These are phyloP conservation scores for Amblyornis subalaris DNA, from an alignment of 2,113 vertebrate species.

Conservation along the genomic window DNA sequence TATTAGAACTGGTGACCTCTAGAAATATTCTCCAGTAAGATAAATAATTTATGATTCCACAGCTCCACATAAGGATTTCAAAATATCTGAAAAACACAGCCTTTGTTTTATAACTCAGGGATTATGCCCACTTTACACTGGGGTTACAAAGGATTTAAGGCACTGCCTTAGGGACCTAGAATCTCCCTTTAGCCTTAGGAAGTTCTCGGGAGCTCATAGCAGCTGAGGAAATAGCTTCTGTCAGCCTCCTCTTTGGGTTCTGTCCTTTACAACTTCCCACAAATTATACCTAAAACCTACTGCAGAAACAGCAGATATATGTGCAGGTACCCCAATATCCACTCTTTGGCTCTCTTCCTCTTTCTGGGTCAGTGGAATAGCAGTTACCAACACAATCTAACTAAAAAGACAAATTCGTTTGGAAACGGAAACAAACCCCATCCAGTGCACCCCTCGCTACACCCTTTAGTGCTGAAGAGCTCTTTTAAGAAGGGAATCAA, in stretches of 20 bases:
- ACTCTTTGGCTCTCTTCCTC: not conserved
- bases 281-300: not conserved
- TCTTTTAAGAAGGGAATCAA: not conserved
- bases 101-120: not conserved
- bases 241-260: not conserved
- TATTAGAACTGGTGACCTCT: conserved; percentile 19
- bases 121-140: not conserved
- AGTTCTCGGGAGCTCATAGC: not conserved
- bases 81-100: not conserved
- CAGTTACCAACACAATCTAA: not conserved
- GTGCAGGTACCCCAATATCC: not conserved
- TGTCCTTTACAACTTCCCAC: not conserved
- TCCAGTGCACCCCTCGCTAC: fast-evolving
- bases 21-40: conserved; percentile 26
- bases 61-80: not conserved
- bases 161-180: not conserved
- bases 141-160: not conserved
- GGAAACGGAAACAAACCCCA: not conserved
- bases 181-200: not conserved
- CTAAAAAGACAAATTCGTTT: not conserved
- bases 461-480: not conserved
- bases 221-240: not conserved
- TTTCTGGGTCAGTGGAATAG: not conserved
- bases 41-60: conserved; percentile 18
- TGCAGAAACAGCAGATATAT: not conserved